Base-by-base conservation (phyloP, 2,797 vertebrate species). In the Diceros bicornis region DNA sequence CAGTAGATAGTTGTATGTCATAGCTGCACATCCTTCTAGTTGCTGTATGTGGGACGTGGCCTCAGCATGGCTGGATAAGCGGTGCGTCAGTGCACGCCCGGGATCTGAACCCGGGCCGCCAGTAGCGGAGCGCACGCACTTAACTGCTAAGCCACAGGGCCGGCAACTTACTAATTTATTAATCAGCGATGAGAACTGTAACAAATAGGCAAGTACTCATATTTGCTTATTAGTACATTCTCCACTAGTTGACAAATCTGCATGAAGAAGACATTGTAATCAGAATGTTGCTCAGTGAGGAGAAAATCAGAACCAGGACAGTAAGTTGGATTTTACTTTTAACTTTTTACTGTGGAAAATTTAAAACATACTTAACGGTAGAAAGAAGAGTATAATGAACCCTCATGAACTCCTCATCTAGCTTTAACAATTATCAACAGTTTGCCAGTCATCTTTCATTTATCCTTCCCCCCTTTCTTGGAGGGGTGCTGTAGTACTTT, bases 351-450 rank as follows among this genome's bases (percentile, higher is more conserved):
- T 64, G 7, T 71, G 34, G 55, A 71, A 79, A 55, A 44, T 55
- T 86, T 62, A 66, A 62, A 95, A 91, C 29, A 10, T 71, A 77
- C 44, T 83, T 78, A 85, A 77, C 77, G 75, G 69, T 68, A 61
- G 32, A 86, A 94, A 69, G 64, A 82, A 74, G 17, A 64, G 11
- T 85, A n/a, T 91, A 91, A 84, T 50, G 52, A 91, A 79, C 52
- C 52, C 25, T 79, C 25, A 62, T 52, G 74, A 79, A 72, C 21
- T 16, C 72, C 6, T 47, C 47, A 52, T 44, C 17, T 32, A 44
- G 9, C 34, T 87, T 81, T 81, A 87, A 79, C 62, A 69, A 14
- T 57, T 84, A 61, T 32, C 50, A 81, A 92, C 68, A 82, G 17
- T 64, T 75, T 88, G 41, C 68, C 61, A 71, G 47, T 74, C 68